Evolutionary conservation across 2,113 vertebrate genomes (phyloP).

Genomic region (Mugil cephalus): DNA sequence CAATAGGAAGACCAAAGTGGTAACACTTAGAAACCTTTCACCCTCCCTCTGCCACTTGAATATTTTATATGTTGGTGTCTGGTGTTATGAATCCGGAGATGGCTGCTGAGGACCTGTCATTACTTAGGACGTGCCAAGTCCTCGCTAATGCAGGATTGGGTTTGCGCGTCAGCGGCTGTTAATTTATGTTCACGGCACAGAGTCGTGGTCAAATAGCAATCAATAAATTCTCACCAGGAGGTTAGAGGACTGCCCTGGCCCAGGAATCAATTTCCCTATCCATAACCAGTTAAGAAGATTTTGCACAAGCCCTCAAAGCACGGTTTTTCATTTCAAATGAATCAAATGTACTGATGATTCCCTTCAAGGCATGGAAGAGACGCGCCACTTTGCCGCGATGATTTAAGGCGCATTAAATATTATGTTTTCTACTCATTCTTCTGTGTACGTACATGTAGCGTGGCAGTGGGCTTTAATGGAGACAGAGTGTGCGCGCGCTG

Average conservation of each 20-base stretch:
- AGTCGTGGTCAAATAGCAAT: conserved; percentile 72
- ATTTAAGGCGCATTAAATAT: background rate
- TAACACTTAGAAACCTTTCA: conserved; percentile 69
- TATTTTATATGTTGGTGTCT: conserved; percentile 69
- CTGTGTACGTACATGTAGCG: background rate
- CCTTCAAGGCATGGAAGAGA: background rate
- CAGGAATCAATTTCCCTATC: conserved; percentile 62
- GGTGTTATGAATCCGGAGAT: conserved; percentile 66
- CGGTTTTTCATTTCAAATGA: conserved; percentile 21
- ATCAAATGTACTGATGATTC: background rate
- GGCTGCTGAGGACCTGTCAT: conserved; percentile 67
- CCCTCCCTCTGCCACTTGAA: conserved; percentile 51
- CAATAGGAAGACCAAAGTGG: conserved; percentile 62
- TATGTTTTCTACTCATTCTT: background rate
- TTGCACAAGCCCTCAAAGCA: background rate
- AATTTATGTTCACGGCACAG: conserved; percentile 79
- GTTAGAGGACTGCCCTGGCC: conserved; percentile 50
- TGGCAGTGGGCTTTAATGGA: conserved; percentile 21
- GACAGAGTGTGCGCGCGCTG: background rate
- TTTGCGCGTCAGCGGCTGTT: conserved; percentile 74
- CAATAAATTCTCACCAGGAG: conserved; percentile 66
- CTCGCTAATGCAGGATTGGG: conserved; percentile 47
- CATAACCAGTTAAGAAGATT: conserved; percentile 33
- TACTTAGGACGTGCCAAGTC: conserved; percentile 63
- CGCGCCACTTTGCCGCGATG: background rate